phyloP scores from a whole-genome alignment of 2,888 invertebrate species.

The Nowickia ferox region DNA sequence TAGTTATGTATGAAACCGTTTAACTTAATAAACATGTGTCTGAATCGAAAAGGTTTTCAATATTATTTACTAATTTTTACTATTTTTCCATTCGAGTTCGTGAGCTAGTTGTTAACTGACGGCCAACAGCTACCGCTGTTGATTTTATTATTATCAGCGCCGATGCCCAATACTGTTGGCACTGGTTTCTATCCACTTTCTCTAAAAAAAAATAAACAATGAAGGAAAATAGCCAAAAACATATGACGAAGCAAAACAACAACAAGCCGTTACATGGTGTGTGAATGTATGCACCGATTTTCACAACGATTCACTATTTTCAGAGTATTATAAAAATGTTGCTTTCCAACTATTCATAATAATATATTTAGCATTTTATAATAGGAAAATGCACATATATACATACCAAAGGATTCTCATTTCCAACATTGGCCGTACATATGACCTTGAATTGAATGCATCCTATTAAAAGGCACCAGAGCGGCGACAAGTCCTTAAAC shows the following conservation, averaged over 20 bases:
- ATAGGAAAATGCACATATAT: background rate
- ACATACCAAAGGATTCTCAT: conserved; percentile 69
- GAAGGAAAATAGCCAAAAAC: conserved; percentile 68
- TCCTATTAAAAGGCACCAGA: conserved; percentile 62
- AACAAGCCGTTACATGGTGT: conserved; percentile 39
- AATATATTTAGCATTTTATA: background rate
- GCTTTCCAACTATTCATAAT: background rate
- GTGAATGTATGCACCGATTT: background rate
- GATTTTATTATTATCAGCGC: background rate
- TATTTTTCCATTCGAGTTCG: too few species aligned
- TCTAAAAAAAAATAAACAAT: conserved; percentile 16
- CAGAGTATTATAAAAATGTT: background rate
- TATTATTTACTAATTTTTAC: too few species aligned
- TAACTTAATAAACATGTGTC: too few species aligned
- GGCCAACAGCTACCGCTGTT: background rate
- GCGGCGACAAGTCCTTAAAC: conserved; percentile 50
- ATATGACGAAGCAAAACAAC: conserved; percentile 68
- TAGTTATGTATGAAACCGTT: too few species aligned
- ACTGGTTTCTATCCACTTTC: background rate
- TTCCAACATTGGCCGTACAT: conserved; percentile 28
- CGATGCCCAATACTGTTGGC: background rate
- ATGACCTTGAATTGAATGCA: conserved; percentile 66
- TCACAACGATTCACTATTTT: background rate
- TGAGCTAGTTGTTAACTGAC: background rate
- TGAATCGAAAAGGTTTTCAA: too few species aligned